These are phyloP conservation scores for Aphodius sticticus DNA, from an alignment of 2,888 invertebrate genomes.

Conservation along the genomic window DNA sequence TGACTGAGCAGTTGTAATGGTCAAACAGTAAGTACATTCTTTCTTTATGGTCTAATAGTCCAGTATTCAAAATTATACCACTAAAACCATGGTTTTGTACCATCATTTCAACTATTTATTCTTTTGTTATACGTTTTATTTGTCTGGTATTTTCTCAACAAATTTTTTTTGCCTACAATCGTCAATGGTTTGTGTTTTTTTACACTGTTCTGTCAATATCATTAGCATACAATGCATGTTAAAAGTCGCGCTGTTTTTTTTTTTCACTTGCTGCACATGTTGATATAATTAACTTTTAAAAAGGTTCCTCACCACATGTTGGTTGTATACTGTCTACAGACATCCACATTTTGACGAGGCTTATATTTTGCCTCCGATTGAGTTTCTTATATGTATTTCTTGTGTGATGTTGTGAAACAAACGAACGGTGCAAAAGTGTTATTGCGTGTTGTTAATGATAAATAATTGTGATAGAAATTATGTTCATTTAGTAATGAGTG, in stretches of 20 bases:
- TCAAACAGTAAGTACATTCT: not conserved
- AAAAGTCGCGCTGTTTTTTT: not conserved
- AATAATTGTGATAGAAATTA: constrained; percentile 4
- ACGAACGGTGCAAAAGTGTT: not conserved
- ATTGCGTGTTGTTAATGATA: not conserved
- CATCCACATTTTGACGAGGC: not conserved
- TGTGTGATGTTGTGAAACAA: not conserved
- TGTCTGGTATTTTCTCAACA: not conserved
- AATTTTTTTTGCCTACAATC: not conserved
- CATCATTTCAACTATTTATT: too few relatives aligned
- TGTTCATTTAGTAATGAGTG: not conserved
- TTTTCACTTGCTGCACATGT: not conserved
- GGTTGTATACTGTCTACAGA: not conserved
- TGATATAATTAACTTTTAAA: not conserved
- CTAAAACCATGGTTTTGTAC: too few relatives aligned
- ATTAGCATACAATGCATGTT: not conserved
- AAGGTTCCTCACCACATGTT: not conserved
- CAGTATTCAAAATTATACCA: too few relatives aligned
- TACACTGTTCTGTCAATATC: not conserved
- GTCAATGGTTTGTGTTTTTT: not conserved
- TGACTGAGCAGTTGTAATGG: not conserved
- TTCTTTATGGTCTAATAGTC: too few relatives aligned
- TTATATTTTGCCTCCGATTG: not conserved
- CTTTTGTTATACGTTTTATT: too few relatives aligned
- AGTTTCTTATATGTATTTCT: not conserved